Evolutionary conservation across 2,113 vertebrate species (phyloP).

Genomic region (Conger conger): DNA sequence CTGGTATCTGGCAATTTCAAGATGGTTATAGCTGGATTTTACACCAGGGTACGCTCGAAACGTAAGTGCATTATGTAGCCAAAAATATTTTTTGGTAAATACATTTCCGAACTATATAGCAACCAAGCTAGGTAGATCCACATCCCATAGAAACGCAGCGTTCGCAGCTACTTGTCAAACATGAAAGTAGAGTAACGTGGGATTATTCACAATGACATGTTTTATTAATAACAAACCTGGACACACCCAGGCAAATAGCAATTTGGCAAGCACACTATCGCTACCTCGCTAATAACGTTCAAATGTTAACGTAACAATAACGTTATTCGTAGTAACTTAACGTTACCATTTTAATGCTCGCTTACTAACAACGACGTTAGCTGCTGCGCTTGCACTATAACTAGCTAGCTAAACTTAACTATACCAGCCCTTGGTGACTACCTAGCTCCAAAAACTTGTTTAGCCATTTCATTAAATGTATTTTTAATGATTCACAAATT

Average conservation of each 20-base stretch:
- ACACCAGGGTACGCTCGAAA: too few species aligned
- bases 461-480: not conserved
- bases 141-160: not conserved
- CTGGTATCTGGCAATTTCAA: too few species aligned
- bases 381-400: not conserved
- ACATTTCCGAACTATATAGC: not conserved
- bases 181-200: not conserved
- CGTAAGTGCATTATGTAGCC: conserved; percentile 24
- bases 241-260: not conserved
- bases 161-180: not conserved
- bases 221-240: not conserved
- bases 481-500: not conserved
- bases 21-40: too few species aligned
- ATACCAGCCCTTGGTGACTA: not conserved
- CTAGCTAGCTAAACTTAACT: not conserved
- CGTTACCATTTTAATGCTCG: too few species aligned
- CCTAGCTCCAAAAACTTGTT: not conserved
- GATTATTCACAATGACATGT: not conserved
- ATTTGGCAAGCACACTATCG: not conserved
- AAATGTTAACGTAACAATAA: too few species aligned
- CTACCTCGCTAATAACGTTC: too few species aligned
- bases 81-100: not conserved
- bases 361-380: too few species aligned
- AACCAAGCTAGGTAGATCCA: not conserved
- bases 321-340: too few species aligned